Evolutionary conservation across 1,140 invertebrate species (phyloP).

Genomic region (Leptinotarsa undecemlineata): DNA sequence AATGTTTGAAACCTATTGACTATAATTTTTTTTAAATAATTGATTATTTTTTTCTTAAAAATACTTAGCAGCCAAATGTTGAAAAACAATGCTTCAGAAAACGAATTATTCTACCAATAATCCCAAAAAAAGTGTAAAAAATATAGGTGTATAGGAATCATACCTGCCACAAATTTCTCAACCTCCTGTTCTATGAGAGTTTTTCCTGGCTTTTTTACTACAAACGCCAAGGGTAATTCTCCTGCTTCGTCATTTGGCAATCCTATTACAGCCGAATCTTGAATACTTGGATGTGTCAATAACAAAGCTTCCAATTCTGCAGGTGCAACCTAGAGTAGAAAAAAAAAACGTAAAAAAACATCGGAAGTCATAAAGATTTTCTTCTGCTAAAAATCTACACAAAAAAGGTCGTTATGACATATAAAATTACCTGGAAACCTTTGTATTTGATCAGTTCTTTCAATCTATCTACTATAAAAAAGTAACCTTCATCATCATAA

Average conservation of each 20-base stretch:
- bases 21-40: no score
- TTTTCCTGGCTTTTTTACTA: slow-evolving; percentile 60
- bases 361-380: no score
- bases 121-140: no score
- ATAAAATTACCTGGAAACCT: slow-evolving; percentile 41
- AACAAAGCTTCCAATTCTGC: slow-evolving; percentile 80
- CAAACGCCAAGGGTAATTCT: slow-evolving; percentile 70
- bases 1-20: no score
- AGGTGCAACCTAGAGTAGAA: slow-evolving; percentile 69
- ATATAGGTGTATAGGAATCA: background rate
- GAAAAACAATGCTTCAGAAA: no score
- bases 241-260: slow-evolving; percentile 67
- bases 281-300: slow-evolving; percentile 66
- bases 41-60: no score
- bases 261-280: slow-evolving; percentile 77
- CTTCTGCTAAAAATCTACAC: no score
- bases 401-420: background rate
- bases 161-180: slow-evolving; percentile 52
- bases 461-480: slow-evolving; percentile 45
- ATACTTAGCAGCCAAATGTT: no score
- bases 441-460: slow-evolving; percentile 48
- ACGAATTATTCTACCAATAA: no score
- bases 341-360: no score
- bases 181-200: slow-evolving; percentile 52
- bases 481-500: slow-evolving; percentile 65